Evolutionary conservation across 1,140 invertebrate genomes (phyloP).

Genomic region (Hypsibius dujardini): DNA sequence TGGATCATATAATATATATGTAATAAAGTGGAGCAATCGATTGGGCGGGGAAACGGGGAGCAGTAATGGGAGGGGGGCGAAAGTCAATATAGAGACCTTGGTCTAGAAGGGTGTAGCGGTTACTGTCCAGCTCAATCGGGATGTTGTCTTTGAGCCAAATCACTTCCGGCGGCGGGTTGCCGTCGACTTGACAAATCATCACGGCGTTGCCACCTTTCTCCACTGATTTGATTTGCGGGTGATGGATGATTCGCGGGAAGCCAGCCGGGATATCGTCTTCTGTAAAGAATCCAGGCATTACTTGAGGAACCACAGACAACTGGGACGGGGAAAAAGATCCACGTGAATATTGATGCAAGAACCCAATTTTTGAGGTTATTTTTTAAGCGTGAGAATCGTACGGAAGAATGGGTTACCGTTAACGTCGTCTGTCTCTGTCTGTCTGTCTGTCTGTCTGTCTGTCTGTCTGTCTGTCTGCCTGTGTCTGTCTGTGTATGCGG

Average conservation of each 20-base stretch:
- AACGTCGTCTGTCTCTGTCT: no score
- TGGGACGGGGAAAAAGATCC: constrained; percentile 18
- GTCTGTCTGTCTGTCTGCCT: no score
- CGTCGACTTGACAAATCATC: constrained; percentile 65
- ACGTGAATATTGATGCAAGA: constrained; percentile 21
- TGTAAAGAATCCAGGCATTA: constrained; percentile 38
- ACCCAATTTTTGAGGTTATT: no score
- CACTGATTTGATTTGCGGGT: constrained; percentile 69
- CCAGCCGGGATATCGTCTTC: constrained; percentile 65
- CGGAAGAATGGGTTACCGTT: no score
- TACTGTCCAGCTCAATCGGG: constrained; percentile 66
- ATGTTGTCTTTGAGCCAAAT: constrained; percentile 78
- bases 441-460: no score
- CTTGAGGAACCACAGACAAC: constrained; percentile 21
- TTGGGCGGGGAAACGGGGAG: not conserved
- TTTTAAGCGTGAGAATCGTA: no score
- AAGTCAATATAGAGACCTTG: constrained; percentile 34
- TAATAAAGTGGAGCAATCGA: not conserved
- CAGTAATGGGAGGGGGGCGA: constrained; percentile 25
- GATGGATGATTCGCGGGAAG: constrained; percentile 68
- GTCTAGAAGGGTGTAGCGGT: constrained; percentile 60
- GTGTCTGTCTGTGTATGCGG: no score
- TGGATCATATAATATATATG: no score
- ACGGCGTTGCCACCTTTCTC: constrained; percentile 81
- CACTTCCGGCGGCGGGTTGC: constrained; percentile 63